phyloP scores from a whole-genome alignment of 2,888 invertebrate species.

The Hyppa rectilinea region DNA sequence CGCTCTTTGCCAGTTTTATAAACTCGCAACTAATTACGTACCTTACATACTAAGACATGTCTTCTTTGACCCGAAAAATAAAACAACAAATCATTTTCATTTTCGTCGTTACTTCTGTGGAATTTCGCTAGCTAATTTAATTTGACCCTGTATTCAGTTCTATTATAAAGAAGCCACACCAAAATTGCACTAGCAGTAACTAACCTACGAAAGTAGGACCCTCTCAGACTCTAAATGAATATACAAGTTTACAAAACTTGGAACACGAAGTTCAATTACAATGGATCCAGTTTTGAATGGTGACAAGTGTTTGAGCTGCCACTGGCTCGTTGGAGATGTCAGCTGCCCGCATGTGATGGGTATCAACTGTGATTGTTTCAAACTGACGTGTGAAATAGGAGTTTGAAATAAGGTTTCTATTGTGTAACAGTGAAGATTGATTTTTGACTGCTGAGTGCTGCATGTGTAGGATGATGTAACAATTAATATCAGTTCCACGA shows the following conservation, averaged over 20 bases:
- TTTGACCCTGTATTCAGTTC: neutral
- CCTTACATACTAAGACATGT: too few relatives aligned
- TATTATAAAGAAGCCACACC: neutral
- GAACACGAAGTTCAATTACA: slow-evolving; percentile 13
- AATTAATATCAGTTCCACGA: too few relatives aligned
- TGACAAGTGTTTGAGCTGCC: slow-evolving; percentile 35
- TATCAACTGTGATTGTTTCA: slow-evolving; percentile 24
- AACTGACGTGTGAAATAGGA: neutral
- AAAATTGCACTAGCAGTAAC: neutral
- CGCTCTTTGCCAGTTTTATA: too few relatives aligned
- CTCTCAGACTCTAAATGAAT: neutral
- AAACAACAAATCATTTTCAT: too few relatives aligned
- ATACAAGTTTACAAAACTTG: slow-evolving; percentile 13
- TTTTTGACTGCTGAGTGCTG: neutral
- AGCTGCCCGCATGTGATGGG: slow-evolving; percentile 22
- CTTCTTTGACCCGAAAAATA: too few relatives aligned
- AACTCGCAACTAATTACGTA: too few relatives aligned
- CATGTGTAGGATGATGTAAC: too few relatives aligned
- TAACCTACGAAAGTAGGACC: neutral
- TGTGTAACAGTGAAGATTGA: neutral
- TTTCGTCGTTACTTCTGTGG: too few relatives aligned
- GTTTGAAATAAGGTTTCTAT: neutral
- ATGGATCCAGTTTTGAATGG: slow-evolving; percentile 38
- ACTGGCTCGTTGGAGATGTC: slow-evolving; percentile 34
- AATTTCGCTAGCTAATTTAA: too few relatives aligned